These are phyloP conservation scores for Petrocephalus microphthalmus DNA, from an alignment of 2,113 vertebrate genomes.

Conservation along the genomic window DNA sequence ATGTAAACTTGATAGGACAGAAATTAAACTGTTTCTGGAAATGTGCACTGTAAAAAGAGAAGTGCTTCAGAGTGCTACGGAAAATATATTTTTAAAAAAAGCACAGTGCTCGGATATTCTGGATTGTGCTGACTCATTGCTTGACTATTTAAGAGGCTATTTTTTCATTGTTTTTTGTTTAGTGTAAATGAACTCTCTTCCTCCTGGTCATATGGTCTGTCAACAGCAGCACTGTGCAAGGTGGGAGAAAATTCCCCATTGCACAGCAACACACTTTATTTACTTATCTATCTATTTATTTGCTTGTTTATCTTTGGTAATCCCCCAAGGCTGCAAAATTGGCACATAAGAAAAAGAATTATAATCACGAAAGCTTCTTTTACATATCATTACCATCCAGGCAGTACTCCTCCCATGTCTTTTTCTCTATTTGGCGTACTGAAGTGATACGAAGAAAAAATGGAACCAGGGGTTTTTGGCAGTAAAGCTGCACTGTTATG, in stretches of 20 bases:
- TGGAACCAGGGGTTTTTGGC: background rate
- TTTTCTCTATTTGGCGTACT: background rate
- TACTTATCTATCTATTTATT: background rate
- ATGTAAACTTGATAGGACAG: background rate
- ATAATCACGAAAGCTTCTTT: background rate
- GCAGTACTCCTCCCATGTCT: background rate
- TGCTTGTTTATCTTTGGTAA: background rate
- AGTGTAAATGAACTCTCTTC: background rate
- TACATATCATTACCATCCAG: background rate
- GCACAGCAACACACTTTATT: background rate
- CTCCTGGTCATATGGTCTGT: background rate
- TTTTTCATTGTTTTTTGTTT: slow-evolving; percentile 5
- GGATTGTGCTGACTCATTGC: slow-evolving; percentile 18
- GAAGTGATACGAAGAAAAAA: background rate
- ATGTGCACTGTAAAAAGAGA: background rate
- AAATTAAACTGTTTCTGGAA: slow-evolving; percentile 7
- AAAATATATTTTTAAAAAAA: background rate
- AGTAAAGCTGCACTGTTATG: background rate
- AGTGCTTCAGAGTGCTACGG: background rate
- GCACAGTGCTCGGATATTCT: background rate
- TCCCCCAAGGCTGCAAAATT: background rate
- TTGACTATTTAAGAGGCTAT: background rate
- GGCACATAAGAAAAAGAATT: background rate
- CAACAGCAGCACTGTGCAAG: background rate
- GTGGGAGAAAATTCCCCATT: background rate